Evolutionary conservation across 2,797 vertebrate genomes (phyloP).

Genomic region (Esox lucius): DNA sequence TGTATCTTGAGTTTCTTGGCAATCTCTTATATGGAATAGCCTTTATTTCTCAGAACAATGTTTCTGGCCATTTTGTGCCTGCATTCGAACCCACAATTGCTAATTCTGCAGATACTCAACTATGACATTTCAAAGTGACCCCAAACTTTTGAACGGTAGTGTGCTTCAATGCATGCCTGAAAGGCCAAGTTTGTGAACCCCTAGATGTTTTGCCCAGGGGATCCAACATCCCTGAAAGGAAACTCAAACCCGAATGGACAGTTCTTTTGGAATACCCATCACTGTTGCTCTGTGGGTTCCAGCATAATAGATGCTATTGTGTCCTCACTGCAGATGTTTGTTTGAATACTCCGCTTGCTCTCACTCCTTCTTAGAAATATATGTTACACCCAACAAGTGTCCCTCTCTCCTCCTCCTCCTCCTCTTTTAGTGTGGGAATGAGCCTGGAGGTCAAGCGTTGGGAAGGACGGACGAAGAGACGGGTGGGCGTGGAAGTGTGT

Average conservation of each 20-base stretch:
- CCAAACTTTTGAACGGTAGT: no score
- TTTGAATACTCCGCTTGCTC: conserved; percentile 65
- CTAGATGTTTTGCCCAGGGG: not conserved
- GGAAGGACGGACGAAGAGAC: conserved; percentile 20
- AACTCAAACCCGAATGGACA: conserved; percentile 9
- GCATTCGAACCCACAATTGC: no score
- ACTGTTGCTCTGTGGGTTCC: conserved; percentile 68
- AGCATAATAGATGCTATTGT: conserved; percentile 76
- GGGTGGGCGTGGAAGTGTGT: conserved; percentile 10
- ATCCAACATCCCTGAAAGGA: not conserved
- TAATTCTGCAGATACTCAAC: no score
- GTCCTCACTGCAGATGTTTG: conserved; percentile 72
- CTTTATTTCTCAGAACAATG: no score
- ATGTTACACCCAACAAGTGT: conserved; percentile 74
- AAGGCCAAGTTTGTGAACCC: conserved; percentile 22
- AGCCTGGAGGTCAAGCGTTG: conserved; percentile 26
- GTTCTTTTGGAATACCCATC: conserved; percentile 51
- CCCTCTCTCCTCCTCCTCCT: conserved; percentile 9
- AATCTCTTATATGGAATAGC: no score
- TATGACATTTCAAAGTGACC: no score
- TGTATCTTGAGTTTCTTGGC: no score
- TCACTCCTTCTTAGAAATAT: conserved; percentile 48
- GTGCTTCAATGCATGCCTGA: not conserved
- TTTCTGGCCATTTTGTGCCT: no score
- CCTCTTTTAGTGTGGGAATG: conserved; percentile 9